Base-by-base conservation (phyloP, 2,797 vertebrate species). In the Melanotaenia nigrans region DNA sequence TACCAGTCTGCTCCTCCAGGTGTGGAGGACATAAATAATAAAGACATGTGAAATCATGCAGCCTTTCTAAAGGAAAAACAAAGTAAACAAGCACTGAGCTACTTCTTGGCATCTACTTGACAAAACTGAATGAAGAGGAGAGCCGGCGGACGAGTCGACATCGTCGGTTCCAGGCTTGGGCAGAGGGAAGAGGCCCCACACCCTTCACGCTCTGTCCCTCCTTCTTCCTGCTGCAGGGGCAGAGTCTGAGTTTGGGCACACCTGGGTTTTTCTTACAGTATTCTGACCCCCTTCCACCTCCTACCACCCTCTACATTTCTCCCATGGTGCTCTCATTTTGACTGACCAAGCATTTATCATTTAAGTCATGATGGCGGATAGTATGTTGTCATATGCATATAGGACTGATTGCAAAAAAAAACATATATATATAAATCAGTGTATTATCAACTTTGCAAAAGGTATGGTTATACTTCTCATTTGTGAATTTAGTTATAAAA, bases 301-400 rank as follows among this genome's bases (percentile, higher is more conserved):
- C 65, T 28, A 57, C 66, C 71, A 5, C 68, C 51, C 77, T 75
- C 60, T 62, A 83, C 84, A 87, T 93, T 86, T 92, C 90, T 92
- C 90, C 94, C 96, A 95, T 92, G 95, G 93, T 96, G 95, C 95
- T 96, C 94, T 94, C 90, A 92, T 95, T 95, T 95, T 94, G 95
- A 92, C 87, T 93, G 96, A 97, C 95, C 95, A 96, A 96, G 96
- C 95, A 94, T 93, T 94, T 95, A 95, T 83, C 84, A 33, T 33
- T 33, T 81, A 74, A 82, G 89, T 94, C 92, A 86, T 75, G 82
- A 90, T 78, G 69, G 84, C 87, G 86, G 87, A 87, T 83, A 80
- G 86, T 90, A 85, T 85, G 90, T 83, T 84, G 81, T 90, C 91
- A 93, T 94, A 92, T 92, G 94, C 92, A 91, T 91, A 90, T 89